Conservation (phyloP, 2,113 vertebrate species). For the Oreochromis spilurus region DNA sequence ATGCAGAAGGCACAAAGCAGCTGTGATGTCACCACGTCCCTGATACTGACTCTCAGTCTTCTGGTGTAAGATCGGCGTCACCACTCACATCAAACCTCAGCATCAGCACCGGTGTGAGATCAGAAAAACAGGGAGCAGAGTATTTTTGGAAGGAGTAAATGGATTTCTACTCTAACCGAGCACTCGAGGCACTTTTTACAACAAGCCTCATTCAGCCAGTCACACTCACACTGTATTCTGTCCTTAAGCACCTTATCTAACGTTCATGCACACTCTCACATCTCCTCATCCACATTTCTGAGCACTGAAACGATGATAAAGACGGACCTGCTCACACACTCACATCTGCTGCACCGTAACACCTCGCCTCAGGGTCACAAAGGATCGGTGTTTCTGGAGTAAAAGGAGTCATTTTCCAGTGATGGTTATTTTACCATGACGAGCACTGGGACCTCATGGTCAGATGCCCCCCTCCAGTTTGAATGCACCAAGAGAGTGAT, state of each 20-base stretch:
- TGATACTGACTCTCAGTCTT: neutral
- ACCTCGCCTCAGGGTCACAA: fast-evolving
- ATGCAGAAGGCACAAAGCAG: neutral
- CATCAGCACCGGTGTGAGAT: neutral
- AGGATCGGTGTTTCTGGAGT: neutral
- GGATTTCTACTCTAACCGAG: neutral
- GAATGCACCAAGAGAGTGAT: neutral
- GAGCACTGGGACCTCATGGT: neutral
- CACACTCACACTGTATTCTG: neutral
- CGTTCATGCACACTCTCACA: neutral
- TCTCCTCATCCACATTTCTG: neutral
- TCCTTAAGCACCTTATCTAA: neutral
- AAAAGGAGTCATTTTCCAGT: neutral
- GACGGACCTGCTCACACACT: neutral
- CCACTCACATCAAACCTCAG: neutral
- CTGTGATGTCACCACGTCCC: neutral
- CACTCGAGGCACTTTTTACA: neutral
- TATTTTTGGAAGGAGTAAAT: neutral
- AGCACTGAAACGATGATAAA: neutral
- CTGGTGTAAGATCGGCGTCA: neutral
- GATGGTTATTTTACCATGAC: neutral
- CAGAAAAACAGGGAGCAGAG: neutral
- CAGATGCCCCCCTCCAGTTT: neutral
- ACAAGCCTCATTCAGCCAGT: neutral
- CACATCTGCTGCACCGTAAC: neutral